Conservation (phyloP, 1,140 invertebrate genomes). For the Hetaerina americana region DNA sequence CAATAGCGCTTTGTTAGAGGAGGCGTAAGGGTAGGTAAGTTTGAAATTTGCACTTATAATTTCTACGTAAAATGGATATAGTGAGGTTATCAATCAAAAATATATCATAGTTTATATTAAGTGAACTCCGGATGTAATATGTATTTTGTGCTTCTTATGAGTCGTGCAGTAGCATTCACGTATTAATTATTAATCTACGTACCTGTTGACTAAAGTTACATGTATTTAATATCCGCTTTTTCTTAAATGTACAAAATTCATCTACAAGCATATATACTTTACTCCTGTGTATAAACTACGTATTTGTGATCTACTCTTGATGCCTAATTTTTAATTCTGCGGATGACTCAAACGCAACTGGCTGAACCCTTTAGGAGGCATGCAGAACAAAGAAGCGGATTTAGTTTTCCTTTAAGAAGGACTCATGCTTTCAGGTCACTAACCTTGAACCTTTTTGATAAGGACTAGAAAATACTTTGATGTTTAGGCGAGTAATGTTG, state of each 20-base stretch:
- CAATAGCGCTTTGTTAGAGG: no score
- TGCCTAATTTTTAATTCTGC: neutral
- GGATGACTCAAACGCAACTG: neutral
- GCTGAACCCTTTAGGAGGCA: neutral
- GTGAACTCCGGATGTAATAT: no score
- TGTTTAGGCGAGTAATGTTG: neutral
- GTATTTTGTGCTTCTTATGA: no score
- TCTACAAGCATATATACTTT: neutral
- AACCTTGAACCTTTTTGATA: neutral
- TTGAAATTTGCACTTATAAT: neutral
- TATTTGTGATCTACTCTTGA: neutral
- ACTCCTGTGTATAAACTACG: neutral
- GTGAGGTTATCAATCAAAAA: no score
- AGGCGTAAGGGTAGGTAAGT: neutral
- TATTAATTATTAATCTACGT: neutral
- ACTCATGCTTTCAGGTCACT: neutral
- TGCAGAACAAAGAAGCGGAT: neutral
- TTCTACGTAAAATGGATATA: no score
- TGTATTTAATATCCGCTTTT: no score
- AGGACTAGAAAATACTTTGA: neutral
- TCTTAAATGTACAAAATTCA: neutral
- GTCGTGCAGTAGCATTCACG: neutral
- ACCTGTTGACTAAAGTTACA: neutral
- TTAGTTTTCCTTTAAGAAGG: neutral
- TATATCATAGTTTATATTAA: no score